These are phyloP conservation scores for Macaca nemestrina DNA, from an alignment of 2,113 vertebrate species.

Conservation along the genomic window DNA sequence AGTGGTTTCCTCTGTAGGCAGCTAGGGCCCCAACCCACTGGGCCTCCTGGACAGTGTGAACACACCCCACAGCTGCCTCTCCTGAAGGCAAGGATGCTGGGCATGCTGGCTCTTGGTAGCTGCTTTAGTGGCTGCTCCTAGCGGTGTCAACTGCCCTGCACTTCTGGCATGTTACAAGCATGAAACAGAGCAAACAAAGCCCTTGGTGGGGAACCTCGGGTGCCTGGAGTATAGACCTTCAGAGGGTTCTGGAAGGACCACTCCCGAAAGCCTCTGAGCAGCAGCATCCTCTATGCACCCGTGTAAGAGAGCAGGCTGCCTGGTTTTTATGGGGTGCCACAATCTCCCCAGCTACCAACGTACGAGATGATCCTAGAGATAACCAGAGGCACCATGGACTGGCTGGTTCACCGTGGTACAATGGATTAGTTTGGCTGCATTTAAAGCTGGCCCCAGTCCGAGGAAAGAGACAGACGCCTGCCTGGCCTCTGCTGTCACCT, in stretches of 20 bases:
- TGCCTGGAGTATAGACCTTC: too few relatives aligned
- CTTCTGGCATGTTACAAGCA: not conserved
- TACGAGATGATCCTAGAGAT: not conserved
- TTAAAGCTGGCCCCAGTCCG: too few relatives aligned
- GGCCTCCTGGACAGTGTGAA: not conserved
- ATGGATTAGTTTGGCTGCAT: too few relatives aligned
- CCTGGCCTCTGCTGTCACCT: not conserved
- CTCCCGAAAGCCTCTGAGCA: not conserved
- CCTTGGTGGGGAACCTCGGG: not conserved
- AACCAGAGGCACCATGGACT: not conserved
- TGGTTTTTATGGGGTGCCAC: fast-evolving
- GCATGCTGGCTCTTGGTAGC: not conserved
- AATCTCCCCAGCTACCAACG: fast-evolving
- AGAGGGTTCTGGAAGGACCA: too few relatives aligned
- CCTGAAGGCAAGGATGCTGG: fast-evolving
- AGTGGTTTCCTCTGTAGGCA: fast-evolving
- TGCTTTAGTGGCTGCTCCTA: not conserved
- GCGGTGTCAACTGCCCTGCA: not conserved
- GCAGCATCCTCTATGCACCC: fast-evolving
- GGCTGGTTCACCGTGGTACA: fast-evolving
- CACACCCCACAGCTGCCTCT: fast-evolving
- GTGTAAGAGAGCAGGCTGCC: not conserved
- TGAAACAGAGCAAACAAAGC: not conserved
- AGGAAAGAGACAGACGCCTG: not conserved
- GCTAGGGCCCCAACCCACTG: fast-evolving